These are phyloP conservation scores for Mallotus villosus DNA, from an alignment of 2,797 vertebrate species.

Conservation along the genomic window DNA sequence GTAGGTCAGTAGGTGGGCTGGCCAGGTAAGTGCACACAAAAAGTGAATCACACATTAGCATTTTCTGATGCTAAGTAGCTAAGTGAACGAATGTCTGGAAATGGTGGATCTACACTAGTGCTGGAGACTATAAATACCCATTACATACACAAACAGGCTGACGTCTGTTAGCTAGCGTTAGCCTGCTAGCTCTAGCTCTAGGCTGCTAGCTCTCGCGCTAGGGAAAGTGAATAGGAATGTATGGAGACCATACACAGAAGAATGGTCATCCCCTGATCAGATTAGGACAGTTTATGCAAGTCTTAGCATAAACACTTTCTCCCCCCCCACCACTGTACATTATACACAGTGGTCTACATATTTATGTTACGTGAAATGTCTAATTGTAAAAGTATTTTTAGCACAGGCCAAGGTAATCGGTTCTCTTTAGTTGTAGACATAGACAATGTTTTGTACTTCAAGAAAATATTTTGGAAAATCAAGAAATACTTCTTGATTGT, in stretches of 20 bases:
- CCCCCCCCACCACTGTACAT: background rate
- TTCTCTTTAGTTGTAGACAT: background rate
- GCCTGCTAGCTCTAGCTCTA: constrained; percentile 4
- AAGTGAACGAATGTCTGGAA: constrained; percentile 40
- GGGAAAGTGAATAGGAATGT: background rate
- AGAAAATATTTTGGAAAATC: no score
- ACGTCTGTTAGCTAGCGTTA: background rate
- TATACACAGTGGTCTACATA: background rate
- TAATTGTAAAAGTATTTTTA: no score
- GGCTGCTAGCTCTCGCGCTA: constrained; percentile 13
- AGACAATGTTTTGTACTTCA: background rate
- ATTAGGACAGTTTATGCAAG: constrained; percentile 28
- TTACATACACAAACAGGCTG: constrained; percentile 41
- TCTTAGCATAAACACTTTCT: constrained; percentile 16
- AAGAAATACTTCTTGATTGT: no score
- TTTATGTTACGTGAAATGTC: background rate
- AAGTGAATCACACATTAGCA: constrained; percentile 44
- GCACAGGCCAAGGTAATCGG: no score
- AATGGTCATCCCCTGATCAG: constrained; percentile 16
- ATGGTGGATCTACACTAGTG: constrained; percentile 29
- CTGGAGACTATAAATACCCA: constrained; percentile 56
- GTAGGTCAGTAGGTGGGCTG: background rate
- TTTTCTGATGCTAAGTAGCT: constrained; percentile 57
- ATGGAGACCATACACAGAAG: constrained; percentile 5
- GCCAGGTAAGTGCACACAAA: constrained; percentile 16